Evolutionary conservation across 1,140 invertebrate species (phyloP).

Genomic region (Drosophila equinoxialis): DNA sequence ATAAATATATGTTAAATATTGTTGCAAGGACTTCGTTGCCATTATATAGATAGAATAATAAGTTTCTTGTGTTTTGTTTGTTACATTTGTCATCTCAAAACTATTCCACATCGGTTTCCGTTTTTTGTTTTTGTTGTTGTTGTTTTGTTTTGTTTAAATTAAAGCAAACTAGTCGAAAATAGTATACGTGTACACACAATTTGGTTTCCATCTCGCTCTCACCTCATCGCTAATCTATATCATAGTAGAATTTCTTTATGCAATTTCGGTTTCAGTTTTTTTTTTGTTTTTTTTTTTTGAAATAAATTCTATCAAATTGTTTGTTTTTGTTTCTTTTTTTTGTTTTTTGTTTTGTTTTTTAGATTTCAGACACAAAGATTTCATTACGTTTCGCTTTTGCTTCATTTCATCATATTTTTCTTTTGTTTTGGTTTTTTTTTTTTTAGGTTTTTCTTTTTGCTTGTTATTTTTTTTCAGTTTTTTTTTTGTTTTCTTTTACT

Average conservation of each 20-base stretch:
- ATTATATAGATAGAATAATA: constrained; percentile 61
- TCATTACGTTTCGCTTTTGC: constrained; percentile 27
- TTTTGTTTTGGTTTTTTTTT: background rate
- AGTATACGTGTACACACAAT: constrained; percentile 79
- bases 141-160: constrained; percentile 52
- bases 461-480: background rate
- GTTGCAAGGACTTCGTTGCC: constrained; percentile 74
- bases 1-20: constrained; percentile 50
- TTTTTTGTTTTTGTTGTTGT: background rate
- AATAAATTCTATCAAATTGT: constrained; percentile 29
- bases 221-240: constrained; percentile 21
- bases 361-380: constrained; percentile 48
- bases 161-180: constrained; percentile 80
- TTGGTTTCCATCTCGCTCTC: constrained; percentile 60
- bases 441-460: background rate
- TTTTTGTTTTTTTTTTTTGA: constrained; percentile 24
- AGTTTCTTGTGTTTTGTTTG: constrained; percentile 37
- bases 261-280: constrained; percentile 29
- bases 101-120: constrained; percentile 27
- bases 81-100: constrained; percentile 28
- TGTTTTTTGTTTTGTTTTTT: constrained; percentile 31
- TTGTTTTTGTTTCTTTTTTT: constrained; percentile 32
- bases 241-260: constrained; percentile 19
- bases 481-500: background rate
- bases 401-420: background rate